A percentile compares a stretch with the other conserved stretches of the same genome.
phyloP scores from a whole-genome alignment of 2,888 invertebrate genomes.

The Serripes groenlandicus region DNA sequence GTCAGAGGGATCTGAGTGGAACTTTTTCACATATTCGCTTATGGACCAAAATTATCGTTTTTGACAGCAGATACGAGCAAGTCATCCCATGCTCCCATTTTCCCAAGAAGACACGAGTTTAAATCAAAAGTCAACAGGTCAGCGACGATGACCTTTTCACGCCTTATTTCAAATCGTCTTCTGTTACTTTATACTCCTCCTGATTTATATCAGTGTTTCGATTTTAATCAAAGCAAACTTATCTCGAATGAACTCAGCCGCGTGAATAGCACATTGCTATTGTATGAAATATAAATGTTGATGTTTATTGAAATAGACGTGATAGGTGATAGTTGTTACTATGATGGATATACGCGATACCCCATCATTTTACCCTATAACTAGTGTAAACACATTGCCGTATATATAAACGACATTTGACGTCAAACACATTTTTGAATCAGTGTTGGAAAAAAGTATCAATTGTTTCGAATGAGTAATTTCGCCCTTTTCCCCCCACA shows the following conservation, averaged over 20 bases:
- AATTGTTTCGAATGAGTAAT: too few relatives aligned
- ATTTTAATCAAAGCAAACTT: conserved; percentile 27
- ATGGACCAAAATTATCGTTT: too few relatives aligned
- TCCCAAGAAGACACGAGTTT: conserved; percentile 2
- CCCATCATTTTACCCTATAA: too few relatives aligned
- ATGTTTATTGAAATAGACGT: conserved; percentile 20
- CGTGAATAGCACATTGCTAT: conserved; percentile 13
- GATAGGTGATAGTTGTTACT: neutral
- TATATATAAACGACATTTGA: too few relatives aligned
- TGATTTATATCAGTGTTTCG: conserved; percentile 14
- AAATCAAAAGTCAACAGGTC: conserved; percentile 17
- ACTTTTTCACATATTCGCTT: too few relatives aligned
- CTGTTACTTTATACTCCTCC: conserved; percentile 1
- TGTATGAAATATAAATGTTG: conserved; percentile 18
- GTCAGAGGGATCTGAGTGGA: too few relatives aligned
- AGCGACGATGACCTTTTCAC: conserved; percentile 17
- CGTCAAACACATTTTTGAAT: too few relatives aligned
- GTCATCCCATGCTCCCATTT: too few relatives aligned
- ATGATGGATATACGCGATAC: conserved; percentile 8
- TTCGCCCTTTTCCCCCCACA: too few relatives aligned
- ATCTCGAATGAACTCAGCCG: conserved; percentile 15
- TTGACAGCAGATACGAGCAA: too few relatives aligned
- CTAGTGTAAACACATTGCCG: too few relatives aligned
- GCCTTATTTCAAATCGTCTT: conserved; percentile 6
- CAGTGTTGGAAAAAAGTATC: too few relatives aligned